Evolutionary conservation across 2,797 vertebrate species (phyloP), one percentile per base, ranked within the genome.

Genomic region (Dermochelys coriacea): DNA sequence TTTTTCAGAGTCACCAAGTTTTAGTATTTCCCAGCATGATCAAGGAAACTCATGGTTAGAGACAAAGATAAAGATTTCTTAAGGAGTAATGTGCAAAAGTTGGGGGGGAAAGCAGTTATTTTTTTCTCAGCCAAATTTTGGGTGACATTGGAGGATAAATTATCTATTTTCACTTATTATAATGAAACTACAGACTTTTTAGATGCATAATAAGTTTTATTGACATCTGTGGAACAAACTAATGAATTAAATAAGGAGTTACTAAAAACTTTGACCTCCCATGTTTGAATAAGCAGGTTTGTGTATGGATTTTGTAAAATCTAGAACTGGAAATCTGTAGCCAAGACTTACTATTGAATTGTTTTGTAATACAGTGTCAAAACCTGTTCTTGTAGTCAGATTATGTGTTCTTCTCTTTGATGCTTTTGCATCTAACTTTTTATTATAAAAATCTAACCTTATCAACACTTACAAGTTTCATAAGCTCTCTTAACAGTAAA

Each of bases 191-290:
- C 94, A 91, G 87, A 1, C 55, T 95, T 96, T 96, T 94, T 88
- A 96, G 96, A 93, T 96, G 94, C 95, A 95, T 95, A 95, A 94
- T 87, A 90, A 89, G 85, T 93, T 91, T 93, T 96, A 95, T 74
- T 0, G n/a, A 95, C 96, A 96, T 97, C 95, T 96, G 95, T 91
- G 95, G 94, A 96, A 91, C 87, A 95, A 93, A 89, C 84, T 90
- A 59, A 31, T 31, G 41, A 93, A 95, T 95, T 93, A 93, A 94
- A 95, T 79, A 85, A 94, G 85, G 87, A 96, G 51, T 93, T 93
- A 88, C 1, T 29, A 89, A 93, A 93, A 50, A 83, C 89, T 75
- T 90, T 86, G 81, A 52, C 80, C 91, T 82, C 51, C 79, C 68
- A n/a, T 84, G 90, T 91, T 64, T 87, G 87, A 96, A 91, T 95